Percentiles rank a stretch among this genome's conserved stretches.
Evolutionary conservation across 2,113 vertebrate genomes (phyloP).

Genomic region (Podarcis cretensis): DNA sequence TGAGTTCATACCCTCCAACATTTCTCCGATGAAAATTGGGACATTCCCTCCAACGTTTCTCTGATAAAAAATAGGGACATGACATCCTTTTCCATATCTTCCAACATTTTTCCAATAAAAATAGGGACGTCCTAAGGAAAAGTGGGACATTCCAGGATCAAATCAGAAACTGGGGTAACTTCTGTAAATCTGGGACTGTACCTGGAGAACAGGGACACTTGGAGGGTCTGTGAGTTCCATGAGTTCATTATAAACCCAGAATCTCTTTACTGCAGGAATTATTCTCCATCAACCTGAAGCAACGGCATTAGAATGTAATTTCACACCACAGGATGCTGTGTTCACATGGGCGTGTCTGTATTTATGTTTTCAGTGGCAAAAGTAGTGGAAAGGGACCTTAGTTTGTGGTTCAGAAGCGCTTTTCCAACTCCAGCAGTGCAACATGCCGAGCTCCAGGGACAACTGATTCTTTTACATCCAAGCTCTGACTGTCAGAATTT

Average conservation of each 20-base stretch:
- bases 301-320: background rate
- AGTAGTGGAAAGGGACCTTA: slow-evolving; percentile 17
- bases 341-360: background rate
- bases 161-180: too few relatives aligned
- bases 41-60: too few relatives aligned
- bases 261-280: background rate
- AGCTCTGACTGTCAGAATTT: slow-evolving; percentile 31
- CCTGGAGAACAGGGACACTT: too few relatives aligned
- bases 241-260: background rate
- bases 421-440: slow-evolving; percentile 31
- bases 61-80: too few relatives aligned
- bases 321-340: background rate
- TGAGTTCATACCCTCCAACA: too few relatives aligned
- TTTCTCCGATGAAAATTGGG: too few relatives aligned
- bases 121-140: too few relatives aligned
- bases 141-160: too few relatives aligned
- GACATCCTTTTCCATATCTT: too few relatives aligned
- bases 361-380: background rate
- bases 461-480: slow-evolving; percentile 41
- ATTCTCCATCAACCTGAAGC: accelerated
- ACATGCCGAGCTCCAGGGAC: background rate
- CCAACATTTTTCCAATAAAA: too few relatives aligned
- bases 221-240: background rate
- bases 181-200: too few relatives aligned
- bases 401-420: slow-evolving; percentile 3